Evolutionary conservation across 2,888 invertebrate species (phyloP).

Genomic region (Atrina japonica): DNA sequence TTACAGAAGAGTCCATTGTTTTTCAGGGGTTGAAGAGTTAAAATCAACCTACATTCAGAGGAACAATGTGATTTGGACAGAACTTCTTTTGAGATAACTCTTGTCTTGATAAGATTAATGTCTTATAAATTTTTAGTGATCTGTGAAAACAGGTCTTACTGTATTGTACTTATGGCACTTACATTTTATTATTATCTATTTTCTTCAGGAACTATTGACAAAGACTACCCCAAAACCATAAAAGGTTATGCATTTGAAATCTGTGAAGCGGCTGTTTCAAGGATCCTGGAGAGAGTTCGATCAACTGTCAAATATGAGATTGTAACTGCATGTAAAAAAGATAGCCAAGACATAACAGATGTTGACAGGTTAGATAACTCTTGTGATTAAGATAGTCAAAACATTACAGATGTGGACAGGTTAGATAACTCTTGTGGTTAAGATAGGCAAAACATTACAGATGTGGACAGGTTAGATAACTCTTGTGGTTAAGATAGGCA

Average conservation of each 20-base stretch:
- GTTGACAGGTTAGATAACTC: slow-evolving; percentile 57
- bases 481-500: slow-evolving; percentile 66
- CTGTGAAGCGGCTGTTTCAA: slow-evolving; percentile 48
- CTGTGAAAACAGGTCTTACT: too few species aligned
- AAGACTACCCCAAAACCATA: slow-evolving; percentile 61
- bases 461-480: slow-evolving; percentile 56
- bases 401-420: slow-evolving; percentile 63
- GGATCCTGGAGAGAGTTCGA: slow-evolving; percentile 39
- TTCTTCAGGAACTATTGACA: slow-evolving; percentile 69
- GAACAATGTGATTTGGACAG: too few species aligned
- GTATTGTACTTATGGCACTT: too few species aligned
- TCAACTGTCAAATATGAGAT: slow-evolving; percentile 28
- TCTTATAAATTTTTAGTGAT: too few species aligned
- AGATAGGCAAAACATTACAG: slow-evolving; percentile 68
- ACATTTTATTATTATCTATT: not conserved
- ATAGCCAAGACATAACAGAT: slow-evolving; percentile 66
- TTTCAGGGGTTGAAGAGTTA: too few species aligned
- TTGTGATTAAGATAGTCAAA: slow-evolving; percentile 66
- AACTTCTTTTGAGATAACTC: too few species aligned
- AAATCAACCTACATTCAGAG: too few species aligned
- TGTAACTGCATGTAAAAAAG: slow-evolving; percentile 55
- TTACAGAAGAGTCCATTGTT: too few species aligned
- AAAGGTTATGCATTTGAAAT: slow-evolving; percentile 70
- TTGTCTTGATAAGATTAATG: too few species aligned
- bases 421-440: slow-evolving; percentile 52